phyloP scores from a whole-genome alignment of 2,797 vertebrate species.

The Lacerta agilis region DNA sequence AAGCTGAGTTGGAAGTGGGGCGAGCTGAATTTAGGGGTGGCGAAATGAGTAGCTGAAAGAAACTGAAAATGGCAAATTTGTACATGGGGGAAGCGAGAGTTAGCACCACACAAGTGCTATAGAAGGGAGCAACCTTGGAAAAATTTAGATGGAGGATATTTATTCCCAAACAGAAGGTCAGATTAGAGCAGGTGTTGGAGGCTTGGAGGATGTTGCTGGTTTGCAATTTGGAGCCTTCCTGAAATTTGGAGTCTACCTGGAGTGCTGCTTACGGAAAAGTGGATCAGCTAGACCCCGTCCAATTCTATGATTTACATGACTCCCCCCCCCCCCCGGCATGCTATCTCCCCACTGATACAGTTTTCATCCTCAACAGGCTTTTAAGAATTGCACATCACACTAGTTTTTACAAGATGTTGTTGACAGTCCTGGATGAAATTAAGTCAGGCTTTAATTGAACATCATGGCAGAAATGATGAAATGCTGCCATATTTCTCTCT shows the following conservation, averaged over 20 bases:
- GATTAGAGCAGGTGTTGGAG: background rate
- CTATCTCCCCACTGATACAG: slow-evolving; percentile 25
- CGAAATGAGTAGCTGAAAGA: too few relatives aligned
- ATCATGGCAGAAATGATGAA: slow-evolving; percentile 48
- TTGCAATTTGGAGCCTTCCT: too few relatives aligned
- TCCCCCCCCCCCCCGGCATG: background rate
- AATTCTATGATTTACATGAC: background rate
- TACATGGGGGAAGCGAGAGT: too few relatives aligned
- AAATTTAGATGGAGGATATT: background rate
- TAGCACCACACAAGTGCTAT: background rate
- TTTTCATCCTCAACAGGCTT: slow-evolving; percentile 48
- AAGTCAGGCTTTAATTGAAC: slow-evolving; percentile 67
- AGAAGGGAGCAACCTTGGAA: background rate
- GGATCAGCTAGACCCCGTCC: background rate
- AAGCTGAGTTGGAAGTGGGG: too few relatives aligned
- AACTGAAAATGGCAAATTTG: too few relatives aligned
- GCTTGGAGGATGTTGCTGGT: too few relatives aligned
- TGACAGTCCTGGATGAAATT: slow-evolving; percentile 60
- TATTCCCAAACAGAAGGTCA: background rate
- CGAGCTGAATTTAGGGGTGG: too few relatives aligned
- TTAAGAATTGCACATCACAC: slow-evolving; percentile 54
- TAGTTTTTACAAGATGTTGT: slow-evolving; percentile 59
- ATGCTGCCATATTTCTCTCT: background rate
- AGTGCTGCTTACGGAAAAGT: background rate
- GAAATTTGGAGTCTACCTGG: too few relatives aligned